These are phyloP conservation scores for Poeciliopsis occidentalis DNA, from an alignment of 2,113 vertebrate species.

Conservation along the genomic window DNA sequence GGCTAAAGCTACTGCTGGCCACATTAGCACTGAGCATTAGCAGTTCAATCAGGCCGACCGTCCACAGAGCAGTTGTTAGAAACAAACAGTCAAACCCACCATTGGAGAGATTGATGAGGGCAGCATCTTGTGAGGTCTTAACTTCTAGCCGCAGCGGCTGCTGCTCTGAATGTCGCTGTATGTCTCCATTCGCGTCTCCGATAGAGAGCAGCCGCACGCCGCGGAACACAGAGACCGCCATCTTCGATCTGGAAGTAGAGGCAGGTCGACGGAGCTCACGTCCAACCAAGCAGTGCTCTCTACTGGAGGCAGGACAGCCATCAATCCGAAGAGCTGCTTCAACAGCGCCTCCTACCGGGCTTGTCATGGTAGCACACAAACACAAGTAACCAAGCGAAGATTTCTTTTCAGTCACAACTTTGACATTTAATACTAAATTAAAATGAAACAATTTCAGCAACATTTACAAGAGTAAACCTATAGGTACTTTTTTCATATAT, in stretches of 20 bases:
- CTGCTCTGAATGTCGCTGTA: conserved; percentile 93
- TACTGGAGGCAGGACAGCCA: conserved; percentile 42
- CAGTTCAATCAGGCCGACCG: conserved; percentile 50
- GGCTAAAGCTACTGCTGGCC: conserved; percentile 35
- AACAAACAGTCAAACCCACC: conserved; percentile 73
- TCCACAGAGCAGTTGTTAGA: conserved; percentile 15
- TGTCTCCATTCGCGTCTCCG: conserved; percentile 95
- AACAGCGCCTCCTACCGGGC: conserved; percentile 48
- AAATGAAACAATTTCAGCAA: too few relatives aligned
- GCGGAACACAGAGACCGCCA: conserved; percentile 91
- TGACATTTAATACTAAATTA: too few relatives aligned
- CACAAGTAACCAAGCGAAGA: neutral
- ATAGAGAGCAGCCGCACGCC: conserved; percentile 95
- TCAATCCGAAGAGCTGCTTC: neutral
- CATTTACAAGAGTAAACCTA: too few relatives aligned
- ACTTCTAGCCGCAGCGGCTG: conserved; percentile 90
- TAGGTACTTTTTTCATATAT: too few relatives aligned
- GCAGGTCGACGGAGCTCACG: conserved; percentile 66
- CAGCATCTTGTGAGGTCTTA: conserved; percentile 86
- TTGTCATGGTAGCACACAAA: fast-evolving
- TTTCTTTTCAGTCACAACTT: neutral
- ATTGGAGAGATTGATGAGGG: conserved; percentile 88
- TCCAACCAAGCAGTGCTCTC: conserved; percentile 69
- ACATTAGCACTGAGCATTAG: conserved; percentile 63
- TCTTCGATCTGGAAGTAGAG: conserved; percentile 81